Conservation (phyloP, 1,140 invertebrate species). For the Ridgeia piscesae region DNA sequence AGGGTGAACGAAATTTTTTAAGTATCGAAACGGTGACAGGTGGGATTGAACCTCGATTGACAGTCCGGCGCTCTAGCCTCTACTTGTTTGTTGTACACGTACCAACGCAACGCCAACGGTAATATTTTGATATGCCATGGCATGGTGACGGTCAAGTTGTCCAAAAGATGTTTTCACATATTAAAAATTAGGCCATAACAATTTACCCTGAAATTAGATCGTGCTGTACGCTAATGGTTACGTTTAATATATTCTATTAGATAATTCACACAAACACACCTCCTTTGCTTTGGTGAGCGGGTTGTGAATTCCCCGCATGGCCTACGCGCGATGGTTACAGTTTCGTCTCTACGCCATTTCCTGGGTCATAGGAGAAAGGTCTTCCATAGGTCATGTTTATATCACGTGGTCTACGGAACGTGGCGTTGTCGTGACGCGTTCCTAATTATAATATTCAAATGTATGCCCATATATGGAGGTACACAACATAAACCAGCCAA, state of each 20-base stretch:
- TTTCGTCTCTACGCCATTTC: background rate
- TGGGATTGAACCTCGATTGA: no score
- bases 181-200: background rate
- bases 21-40: no score
- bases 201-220: no score
- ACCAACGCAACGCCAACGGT: no score
- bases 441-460: conserved; percentile 7
- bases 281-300: background rate
- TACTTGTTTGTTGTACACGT: no score
- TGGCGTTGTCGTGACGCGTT: background rate
- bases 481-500: background rate
- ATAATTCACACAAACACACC: background rate
- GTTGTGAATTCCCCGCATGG: background rate
- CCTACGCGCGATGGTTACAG: background rate
- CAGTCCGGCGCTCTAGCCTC: no score
- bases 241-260: background rate
- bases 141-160: no score
- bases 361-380: conserved; percentile 3
- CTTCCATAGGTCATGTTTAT: background rate
- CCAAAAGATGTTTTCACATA: no score
- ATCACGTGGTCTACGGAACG: background rate
- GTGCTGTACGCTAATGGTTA: background rate
- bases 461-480: background rate
- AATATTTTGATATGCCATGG: no score
- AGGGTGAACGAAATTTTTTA: no score